These are phyloP conservation scores for Platycheirus rosarum DNA, from an alignment of 2,888 invertebrate genomes.

Conservation along the genomic window DNA sequence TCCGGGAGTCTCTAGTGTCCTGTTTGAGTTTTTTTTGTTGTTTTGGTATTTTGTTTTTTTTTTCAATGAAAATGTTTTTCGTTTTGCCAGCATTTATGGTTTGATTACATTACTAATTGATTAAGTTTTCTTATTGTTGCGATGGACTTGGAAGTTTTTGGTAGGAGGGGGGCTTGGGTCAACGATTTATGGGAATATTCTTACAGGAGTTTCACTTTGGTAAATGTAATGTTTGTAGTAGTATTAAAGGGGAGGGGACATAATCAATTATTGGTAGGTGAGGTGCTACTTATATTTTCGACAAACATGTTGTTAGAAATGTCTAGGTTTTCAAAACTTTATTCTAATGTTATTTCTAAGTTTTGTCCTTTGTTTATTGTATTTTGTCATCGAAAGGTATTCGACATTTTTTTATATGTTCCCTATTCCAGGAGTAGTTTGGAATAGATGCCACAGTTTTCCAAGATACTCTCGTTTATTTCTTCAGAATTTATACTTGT, in stretches of 20 bases:
- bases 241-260: background rate
- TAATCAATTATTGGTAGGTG: slow-evolving; percentile 12
- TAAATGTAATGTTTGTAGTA: slow-evolving; percentile 1
- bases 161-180: background rate
- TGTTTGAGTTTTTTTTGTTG: slow-evolving; percentile 39
- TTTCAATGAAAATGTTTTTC: slow-evolving; percentile 58
- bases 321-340: no score
- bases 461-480: no score
- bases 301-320: no score
- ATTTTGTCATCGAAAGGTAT: no score
- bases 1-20: slow-evolving; percentile 69
- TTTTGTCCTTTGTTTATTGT: no score
- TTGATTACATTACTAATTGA: slow-evolving; percentile 75
- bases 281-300: background rate
- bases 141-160: background rate
- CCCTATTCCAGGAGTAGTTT: no score
- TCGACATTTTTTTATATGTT: no score
- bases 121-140: slow-evolving; percentile 60
- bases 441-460: no score
- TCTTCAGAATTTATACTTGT: no score
- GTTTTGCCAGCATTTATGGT: slow-evolving; percentile 67
- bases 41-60: slow-evolving; percentile 31
- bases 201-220: background rate
- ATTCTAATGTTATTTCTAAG: no score
- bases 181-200: slow-evolving; percentile 10